Evolutionary conservation across 2,797 vertebrate species (phyloP).

Genomic region (Anguilla anguilla): DNA sequence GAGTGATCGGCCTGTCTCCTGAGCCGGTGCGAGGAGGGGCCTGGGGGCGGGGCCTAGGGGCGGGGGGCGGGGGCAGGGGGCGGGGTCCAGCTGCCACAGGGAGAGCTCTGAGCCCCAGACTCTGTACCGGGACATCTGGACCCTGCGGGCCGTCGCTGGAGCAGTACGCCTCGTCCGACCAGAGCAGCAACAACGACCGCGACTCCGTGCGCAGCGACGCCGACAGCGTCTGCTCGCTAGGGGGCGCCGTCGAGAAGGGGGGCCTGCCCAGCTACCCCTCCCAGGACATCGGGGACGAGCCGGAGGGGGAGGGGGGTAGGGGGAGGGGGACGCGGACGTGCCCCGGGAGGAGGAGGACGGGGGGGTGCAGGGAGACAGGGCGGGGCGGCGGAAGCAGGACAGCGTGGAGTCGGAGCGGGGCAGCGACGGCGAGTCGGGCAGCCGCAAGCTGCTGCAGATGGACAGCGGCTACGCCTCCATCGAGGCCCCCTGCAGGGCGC

Average conservation of each 20-base stretch:
- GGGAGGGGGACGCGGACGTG: constrained; percentile 55
- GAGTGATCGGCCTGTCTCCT: constrained; percentile 31
- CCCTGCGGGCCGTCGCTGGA: constrained; percentile 91
- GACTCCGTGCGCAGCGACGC: constrained; percentile 90
- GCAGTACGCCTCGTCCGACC: constrained; percentile 87
- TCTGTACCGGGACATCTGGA: constrained; percentile 93
- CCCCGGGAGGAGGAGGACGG: constrained; percentile 38
- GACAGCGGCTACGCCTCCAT: constrained; percentile 97
- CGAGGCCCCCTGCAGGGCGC: constrained; percentile 82
- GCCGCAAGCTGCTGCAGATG: constrained; percentile 93
- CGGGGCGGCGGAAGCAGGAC: constrained; percentile 48
- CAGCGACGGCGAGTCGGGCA: constrained; percentile 73
- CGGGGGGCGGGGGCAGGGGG: not conserved
- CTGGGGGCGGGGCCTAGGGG: constrained; percentile 33
- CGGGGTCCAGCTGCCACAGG: constrained; percentile 40
- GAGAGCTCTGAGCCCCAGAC: constrained; percentile 75
- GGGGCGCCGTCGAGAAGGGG: constrained; percentile 59
- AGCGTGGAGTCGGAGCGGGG: constrained; percentile 55
- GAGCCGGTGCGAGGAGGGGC: constrained; percentile 41
- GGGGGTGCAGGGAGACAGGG: constrained; percentile 38
- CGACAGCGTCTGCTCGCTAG: constrained; percentile 83
- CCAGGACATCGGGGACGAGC: constrained; percentile 79
- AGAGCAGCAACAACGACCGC: constrained; percentile 87
- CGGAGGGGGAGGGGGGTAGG: constrained; percentile 60
- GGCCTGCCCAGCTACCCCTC: constrained; percentile 62